Base-by-base conservation (phyloP, 2,888 invertebrate species). In the Diachrysia chrysitis region DNA sequence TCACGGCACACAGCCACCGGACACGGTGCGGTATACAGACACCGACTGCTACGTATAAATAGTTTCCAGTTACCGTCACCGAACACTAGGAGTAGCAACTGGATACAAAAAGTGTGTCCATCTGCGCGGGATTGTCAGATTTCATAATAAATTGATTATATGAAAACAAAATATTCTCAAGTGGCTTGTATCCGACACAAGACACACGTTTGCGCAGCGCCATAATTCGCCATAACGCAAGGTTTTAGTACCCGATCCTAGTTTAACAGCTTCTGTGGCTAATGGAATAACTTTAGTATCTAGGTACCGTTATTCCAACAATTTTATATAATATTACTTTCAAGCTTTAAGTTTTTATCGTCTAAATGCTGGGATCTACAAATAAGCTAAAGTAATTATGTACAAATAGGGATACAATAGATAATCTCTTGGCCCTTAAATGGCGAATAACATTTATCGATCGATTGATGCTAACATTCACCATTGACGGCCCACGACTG, bases 361-460 rank as follows among this genome's bases (percentile, higher is more conserved):
- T n/a, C 14, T 63, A 68, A 71, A 78, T 69, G 60, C 56, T 29
- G n/a, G 35, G 69, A 61, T 67, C 69, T 74, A 73, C 69, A 83
- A 78, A 78, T 74, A 69, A 58, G 75, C 56, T 64, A 48, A 66
- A 58, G 71, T 80, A 76, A 81, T 83, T 80, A 76, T 69, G 64
- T 72, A 66, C 78, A 63, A 69, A 72, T 62, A 70, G 51, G 81
- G 69, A 60, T 19, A 81, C 76, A 80, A 81, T 81, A 78, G 76
- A 55, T 72, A 76, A 73, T 76, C 69, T 48, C 9, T 58, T 7
- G 59, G 69, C 14, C 73, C 67, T 51, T 73, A 73, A 60, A 73
- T 59, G 79, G 78, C 16, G 57, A 73, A 80, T 76, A 78, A 68
- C 71, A 69, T 73, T 76, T 80, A 80, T 71, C 63, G 68, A 63